Conservation (phyloP, 2,888 invertebrate species). For the Acleris literana region DNA sequence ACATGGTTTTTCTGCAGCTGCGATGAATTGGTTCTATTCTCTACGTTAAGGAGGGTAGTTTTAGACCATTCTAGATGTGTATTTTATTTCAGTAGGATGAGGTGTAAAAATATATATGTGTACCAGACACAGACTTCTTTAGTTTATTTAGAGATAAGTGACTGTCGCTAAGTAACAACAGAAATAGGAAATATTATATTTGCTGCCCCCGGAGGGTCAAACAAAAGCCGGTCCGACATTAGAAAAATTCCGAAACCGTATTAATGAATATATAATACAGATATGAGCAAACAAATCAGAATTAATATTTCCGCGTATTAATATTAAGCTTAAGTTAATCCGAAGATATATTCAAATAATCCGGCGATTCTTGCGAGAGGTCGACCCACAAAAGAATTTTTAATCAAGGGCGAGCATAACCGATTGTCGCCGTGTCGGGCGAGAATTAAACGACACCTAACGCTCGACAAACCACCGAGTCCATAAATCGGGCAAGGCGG, state of each 20-base stretch:
- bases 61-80: too few species aligned
- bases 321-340: constrained; percentile 22
- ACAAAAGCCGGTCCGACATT: background rate
- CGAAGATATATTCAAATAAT: constrained; percentile 33
- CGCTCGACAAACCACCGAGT: constrained; percentile 68
- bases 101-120: too few species aligned
- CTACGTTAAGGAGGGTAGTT: too few species aligned
- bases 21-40: too few species aligned
- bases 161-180: too few species aligned
- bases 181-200: too few species aligned
- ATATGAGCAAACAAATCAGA: constrained; percentile 24
- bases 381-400: constrained; percentile 45
- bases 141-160: too few species aligned
- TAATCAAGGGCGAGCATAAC: constrained; percentile 71
- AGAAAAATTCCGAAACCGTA: constrained; percentile 5
- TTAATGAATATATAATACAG: constrained; percentile 19
- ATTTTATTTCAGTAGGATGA: too few species aligned
- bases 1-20: too few species aligned
- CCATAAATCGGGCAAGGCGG: constrained; percentile 72
- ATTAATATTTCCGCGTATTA: constrained; percentile 26
- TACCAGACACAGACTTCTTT: too few species aligned
- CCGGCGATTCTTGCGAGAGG: constrained; percentile 25
- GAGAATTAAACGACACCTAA: constrained; percentile 79
- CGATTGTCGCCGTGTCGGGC: constrained; percentile 72
- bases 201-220: background rate